Conservation (phyloP, 2,113 vertebrate species). For the Pteronura brasiliensis region DNA sequence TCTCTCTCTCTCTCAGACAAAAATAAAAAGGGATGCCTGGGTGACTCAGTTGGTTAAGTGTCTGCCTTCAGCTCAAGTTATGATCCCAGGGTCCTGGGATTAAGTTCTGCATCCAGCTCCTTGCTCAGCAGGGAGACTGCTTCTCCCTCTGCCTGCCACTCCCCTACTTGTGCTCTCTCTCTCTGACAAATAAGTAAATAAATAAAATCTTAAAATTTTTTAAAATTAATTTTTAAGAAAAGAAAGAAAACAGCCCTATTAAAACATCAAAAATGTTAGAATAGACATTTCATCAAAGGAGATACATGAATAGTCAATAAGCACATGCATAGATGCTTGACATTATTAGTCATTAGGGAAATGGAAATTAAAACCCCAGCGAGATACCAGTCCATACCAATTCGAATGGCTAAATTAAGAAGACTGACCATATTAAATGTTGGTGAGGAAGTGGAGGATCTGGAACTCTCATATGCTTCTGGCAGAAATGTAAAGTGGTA, state of each 20-base stretch:
- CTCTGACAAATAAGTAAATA: neutral
- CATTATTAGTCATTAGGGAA: neutral
- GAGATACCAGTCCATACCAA: neutral
- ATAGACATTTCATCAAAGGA: neutral
- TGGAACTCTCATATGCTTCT: neutral
- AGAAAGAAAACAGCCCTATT: neutral
- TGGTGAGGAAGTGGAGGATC: neutral
- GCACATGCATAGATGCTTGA: neutral
- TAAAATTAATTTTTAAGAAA: neutral
- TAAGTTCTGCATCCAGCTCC: neutral
- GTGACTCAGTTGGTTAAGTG: neutral
- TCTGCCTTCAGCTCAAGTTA: neutral
- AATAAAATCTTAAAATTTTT: neutral
- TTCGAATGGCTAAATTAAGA: neutral
- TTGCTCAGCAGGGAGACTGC: neutral
- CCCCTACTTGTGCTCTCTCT: neutral
- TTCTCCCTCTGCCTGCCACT: neutral
- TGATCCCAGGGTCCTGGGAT: neutral
- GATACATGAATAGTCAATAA: neutral
- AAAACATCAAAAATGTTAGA: neutral
- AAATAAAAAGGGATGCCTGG: neutral
- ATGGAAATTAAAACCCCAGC: neutral
- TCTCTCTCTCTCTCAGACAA: neutral
- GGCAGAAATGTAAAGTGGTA: neutral
- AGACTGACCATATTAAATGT: neutral